Evolutionary conservation across 1,140 invertebrate species (phyloP).

Genomic region (Sitophilus oryzae): DNA sequence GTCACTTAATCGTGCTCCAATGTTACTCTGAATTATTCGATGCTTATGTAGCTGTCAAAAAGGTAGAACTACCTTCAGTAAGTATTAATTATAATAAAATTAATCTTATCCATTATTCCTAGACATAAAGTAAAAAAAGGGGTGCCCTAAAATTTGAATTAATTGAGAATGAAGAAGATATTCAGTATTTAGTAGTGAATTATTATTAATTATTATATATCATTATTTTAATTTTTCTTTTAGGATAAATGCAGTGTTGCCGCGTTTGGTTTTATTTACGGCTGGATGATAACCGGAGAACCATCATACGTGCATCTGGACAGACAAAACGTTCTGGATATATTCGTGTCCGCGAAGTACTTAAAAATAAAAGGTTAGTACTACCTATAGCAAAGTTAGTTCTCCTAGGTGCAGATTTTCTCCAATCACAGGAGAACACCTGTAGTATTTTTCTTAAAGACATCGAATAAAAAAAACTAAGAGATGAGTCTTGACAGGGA

Average conservation of each 20-base stretch:
- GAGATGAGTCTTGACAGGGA: no score
- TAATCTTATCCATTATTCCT: no score
- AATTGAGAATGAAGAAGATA: no score
- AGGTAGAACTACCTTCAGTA: constrained; percentile 50
- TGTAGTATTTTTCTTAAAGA: background rate
- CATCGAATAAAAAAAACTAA: no score
- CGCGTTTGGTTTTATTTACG: constrained; percentile 63
- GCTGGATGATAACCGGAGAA: constrained; percentile 64
- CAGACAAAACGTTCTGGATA: constrained; percentile 60
- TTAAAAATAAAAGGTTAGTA: constrained; percentile 63
- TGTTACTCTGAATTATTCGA: constrained; percentile 55
- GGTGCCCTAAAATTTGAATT: no score
- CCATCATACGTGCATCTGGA: constrained; percentile 54
- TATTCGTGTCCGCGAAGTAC: constrained; percentile 61
- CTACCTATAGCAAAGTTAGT: no score
- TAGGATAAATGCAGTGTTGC: constrained; percentile 38
- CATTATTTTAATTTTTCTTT: no score
- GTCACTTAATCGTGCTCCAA: constrained; percentile 54
- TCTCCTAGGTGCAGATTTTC: no score
- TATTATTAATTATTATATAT: no score
- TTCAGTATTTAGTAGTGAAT: no score
- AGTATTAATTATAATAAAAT: no score
- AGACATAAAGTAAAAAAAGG: no score
- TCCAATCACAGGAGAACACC: background rate
- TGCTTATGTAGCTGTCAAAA: constrained; percentile 45